phyloP scores from a whole-genome alignment of 2,797 vertebrate genomes.

The Graptemys geographica region DNA sequence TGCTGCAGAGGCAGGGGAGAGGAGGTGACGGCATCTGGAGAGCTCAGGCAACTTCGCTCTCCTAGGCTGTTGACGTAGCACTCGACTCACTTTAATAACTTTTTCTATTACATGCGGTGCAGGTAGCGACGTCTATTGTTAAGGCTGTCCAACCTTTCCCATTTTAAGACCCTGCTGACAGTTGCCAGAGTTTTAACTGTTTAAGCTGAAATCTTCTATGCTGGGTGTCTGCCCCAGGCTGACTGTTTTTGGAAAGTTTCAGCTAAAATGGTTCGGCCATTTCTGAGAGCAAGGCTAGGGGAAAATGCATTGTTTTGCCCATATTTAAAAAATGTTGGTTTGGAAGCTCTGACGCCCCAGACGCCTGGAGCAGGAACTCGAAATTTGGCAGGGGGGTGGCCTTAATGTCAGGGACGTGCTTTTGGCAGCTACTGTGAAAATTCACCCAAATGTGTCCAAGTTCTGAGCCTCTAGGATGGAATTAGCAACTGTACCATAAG shows the following conservation, averaged over 20 bases:
- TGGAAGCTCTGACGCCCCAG: not conserved
- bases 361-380: not conserved
- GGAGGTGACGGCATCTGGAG: not conserved
- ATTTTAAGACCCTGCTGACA: not conserved
- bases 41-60: not conserved
- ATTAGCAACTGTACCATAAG: not conserved
- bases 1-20: not conserved
- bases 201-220: not conserved
- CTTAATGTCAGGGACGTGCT: not conserved
- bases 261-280: not conserved
- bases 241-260: not conserved
- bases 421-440: not conserved
- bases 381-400: not conserved
- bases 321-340: not conserved
- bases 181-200: not conserved
- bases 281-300: not conserved
- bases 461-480: not conserved
- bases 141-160: not conserved
- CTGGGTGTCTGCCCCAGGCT: not conserved
- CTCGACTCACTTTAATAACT: not conserved
- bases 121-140: not conserved
- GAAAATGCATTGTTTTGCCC: not conserved
- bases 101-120: not conserved
- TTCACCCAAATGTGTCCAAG: not conserved
- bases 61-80: not conserved